Percentiles rank a stretch among this genome's conserved stretches.
Conservation (phyloP, 2,113 vertebrate species). For the Brienomyrus brachyistius region DNA sequence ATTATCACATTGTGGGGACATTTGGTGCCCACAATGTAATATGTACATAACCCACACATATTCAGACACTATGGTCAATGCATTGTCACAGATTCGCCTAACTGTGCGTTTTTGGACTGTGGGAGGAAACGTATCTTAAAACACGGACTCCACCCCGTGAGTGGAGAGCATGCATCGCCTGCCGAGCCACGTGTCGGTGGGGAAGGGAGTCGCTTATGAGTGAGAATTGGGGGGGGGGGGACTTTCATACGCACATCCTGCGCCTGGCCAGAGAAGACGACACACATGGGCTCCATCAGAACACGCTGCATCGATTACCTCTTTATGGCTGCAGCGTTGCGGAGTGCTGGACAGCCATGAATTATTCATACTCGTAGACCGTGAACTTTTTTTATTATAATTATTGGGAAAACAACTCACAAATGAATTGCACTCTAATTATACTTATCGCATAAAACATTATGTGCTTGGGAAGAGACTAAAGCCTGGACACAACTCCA, state of each 20-base stretch:
- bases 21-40: neutral
- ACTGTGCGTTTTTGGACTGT: neutral
- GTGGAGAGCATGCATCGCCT: neutral
- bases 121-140: neutral
- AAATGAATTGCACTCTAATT: conserved; percentile 31
- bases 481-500: neutral
- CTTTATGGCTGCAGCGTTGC: neutral
- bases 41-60: neutral
- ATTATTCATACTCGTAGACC: conserved; percentile 4
- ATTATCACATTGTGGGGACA: neutral
- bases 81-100: neutral
- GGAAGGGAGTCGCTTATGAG: neutral
- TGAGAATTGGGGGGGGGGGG: neutral
- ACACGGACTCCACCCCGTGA: neutral
- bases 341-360: neutral
- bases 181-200: neutral
- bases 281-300: neutral
- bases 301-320: neutral
- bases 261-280: neutral
- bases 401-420: conserved; percentile 16
- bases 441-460: conserved; percentile 25
- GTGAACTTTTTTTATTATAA: neutral
- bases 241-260: neutral
- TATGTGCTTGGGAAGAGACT: conserved; percentile 14
- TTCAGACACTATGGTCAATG: neutral